A percentile compares a stretch with the other conserved stretches of the same genome.
phyloP scores from a whole-genome alignment of 1,140 invertebrate species.

The Trichogramma pretiosum region DNA sequence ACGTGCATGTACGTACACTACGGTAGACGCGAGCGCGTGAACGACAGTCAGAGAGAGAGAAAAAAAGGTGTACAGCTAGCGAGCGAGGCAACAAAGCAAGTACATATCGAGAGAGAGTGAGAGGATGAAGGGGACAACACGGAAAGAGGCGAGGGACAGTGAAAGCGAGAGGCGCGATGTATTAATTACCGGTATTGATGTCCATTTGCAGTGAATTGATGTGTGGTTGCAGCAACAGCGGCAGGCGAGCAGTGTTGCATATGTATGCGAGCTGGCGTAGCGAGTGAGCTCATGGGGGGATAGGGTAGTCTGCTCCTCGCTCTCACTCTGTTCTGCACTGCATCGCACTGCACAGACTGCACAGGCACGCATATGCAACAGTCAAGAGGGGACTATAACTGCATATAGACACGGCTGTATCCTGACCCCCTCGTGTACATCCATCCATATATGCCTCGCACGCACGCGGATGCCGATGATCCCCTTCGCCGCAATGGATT shows the following conservation, averaged over 20 bases:
- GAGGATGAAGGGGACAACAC: constrained; percentile 1
- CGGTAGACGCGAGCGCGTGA: not conserved
- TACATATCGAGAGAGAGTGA: constrained; percentile 17
- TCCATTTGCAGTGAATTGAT: constrained; percentile 50
- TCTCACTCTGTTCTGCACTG: no score
- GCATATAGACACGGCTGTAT: no score
- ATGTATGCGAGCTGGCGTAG: constrained; percentile 6
- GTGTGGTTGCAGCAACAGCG: constrained; percentile 45
- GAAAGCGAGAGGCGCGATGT: constrained; percentile 39
- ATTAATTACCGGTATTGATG: constrained; percentile 50
- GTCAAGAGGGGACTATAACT: no score
- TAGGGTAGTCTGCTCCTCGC: not conserved
- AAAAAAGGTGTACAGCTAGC: not conserved
- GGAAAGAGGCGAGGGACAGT: not conserved
- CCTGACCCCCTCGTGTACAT: no score
- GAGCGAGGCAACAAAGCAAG: constrained; percentile 7
- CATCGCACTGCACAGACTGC: no score
- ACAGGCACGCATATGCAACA: no score
- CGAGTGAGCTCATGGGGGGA: constrained; percentile 7
- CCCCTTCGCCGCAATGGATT: constrained; percentile 2
- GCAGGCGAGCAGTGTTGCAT: constrained; percentile 15
- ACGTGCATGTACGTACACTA: no score
- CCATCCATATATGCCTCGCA: no score
- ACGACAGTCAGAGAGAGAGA: not conserved
- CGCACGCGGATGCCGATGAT: constrained; percentile 1